phyloP scores from a whole-genome alignment of 2,888 invertebrate species.

The Zeuzera pyrina region DNA sequence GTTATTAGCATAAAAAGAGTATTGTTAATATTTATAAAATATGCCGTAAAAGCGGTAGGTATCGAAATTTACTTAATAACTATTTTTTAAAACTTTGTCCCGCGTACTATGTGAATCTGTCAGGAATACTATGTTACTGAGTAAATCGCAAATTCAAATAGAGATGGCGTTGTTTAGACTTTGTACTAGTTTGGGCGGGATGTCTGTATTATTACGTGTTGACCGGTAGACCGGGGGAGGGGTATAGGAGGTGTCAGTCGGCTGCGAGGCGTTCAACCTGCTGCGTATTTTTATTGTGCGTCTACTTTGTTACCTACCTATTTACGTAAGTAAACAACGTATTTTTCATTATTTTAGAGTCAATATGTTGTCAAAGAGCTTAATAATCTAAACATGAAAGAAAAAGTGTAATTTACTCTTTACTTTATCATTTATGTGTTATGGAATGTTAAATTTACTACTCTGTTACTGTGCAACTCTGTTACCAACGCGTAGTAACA shows the following conservation, averaged over 20 bases:
- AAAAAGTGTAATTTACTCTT: no score
- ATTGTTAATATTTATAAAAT: conserved; percentile 4
- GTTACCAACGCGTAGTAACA: no score
- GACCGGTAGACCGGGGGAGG: conserved; percentile 1
- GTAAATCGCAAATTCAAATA: conserved; percentile 3
- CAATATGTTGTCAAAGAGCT: no score
- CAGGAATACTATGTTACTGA: conserved; percentile 2
- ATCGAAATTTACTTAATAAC: conserved; percentile 1
- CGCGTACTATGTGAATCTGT: neutral
- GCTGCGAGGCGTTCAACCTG: neutral
- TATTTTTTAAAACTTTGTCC: conserved; percentile 3
- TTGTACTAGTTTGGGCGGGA: conserved; percentile 1
- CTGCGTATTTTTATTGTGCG: conserved; percentile 2
- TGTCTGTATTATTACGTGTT: conserved; percentile 1
- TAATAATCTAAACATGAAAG: no score
- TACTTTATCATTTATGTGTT: no score
- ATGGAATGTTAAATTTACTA: no score
- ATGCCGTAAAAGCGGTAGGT: conserved; percentile 1
- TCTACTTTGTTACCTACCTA: conserved; percentile 3
- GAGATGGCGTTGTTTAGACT: neutral
- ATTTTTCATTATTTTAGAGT: no score
- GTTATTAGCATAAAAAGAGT: no score
- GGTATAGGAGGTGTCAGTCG: conserved; percentile 1
- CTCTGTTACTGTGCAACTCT: no score
- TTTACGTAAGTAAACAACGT: conserved; percentile 3